A percentile compares a stretch with the other conserved stretches of the same genome.
Conservation (phyloP, 2,888 invertebrate genomes). For the Strigamia maritima region DNA sequence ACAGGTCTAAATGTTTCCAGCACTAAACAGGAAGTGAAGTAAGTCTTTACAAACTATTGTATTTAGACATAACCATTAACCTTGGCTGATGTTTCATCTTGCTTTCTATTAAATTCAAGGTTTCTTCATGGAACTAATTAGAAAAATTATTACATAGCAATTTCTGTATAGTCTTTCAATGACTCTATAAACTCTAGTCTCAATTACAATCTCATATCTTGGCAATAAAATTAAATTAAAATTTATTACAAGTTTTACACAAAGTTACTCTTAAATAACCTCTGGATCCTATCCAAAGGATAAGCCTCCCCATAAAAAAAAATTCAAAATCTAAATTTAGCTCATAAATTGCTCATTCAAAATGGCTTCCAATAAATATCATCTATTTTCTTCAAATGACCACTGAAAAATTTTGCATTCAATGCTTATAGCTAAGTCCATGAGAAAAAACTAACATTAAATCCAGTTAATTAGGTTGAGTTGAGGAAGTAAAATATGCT, state of each 20-base stretch:
- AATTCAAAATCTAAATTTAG: background rate
- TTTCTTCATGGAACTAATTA: background rate
- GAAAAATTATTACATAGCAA: background rate
- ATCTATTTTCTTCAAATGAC: background rate
- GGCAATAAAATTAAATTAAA: no score
- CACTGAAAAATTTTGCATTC: background rate
- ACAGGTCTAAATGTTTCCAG: background rate
- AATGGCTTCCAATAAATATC: background rate
- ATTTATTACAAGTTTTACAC: no score
- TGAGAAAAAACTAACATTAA: background rate
- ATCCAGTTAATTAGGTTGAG: background rate
- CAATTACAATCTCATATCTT: no score
- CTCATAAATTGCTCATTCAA: background rate
- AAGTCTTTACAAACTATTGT: background rate
- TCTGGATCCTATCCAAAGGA: no score
- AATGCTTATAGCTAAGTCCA: background rate
- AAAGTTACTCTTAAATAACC: no score
- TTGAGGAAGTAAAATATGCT: conserved; percentile 6
- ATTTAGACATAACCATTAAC: background rate
- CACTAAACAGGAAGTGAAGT: background rate
- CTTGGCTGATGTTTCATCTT: background rate
- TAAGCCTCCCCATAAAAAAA: background rate
- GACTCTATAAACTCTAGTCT: background rate
- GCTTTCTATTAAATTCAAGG: background rate
- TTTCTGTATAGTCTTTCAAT: background rate